Evolutionary conservation across 35 echinoderm and acorn worm species (phyloP), one percentile per base, ranked within the genome.

Genomic region (Patiria miniata): DNA sequence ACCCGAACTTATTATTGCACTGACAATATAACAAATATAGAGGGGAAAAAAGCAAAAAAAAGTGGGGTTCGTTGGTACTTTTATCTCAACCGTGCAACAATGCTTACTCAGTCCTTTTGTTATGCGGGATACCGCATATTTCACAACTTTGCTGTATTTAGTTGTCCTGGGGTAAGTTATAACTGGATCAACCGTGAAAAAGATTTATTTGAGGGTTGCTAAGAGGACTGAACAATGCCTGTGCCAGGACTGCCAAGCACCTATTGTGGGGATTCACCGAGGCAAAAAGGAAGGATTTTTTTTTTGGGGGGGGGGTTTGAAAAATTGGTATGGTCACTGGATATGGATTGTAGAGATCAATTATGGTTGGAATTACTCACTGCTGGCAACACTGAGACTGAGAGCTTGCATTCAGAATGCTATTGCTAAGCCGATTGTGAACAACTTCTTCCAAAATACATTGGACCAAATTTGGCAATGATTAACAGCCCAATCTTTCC

Each of bases 251-350:
- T 6, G 42, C 12, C 4, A 12, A 47, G 4, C 14, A 10, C 65
- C 65, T 28, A 73, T 30, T 73, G 26, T 73, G 8, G 23, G 15
- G 1, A 26, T 30, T 34, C 65, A 30, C 34, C 9, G n/a, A 73
- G 65, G 65, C 65, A 30, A 32, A 23, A 34, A 28, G 65, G 26
- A 73, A 36, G 26, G 26, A 73, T 73, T 55, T 54, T 57, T 83
- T 73, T 73, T 81, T 32, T 6, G 78, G 19, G 78, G 21, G 78
- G 23, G 33, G 60, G 61, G 7, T 32, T 26, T 28, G 26, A 73
- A 73, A 68, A 73, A 73, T 73, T 73, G 65, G 65, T 73, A 73
- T 73, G 65, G 65, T 73, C 65, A 73, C 65, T 73, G 65, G 65
- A 7, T 23, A 73, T 30, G n/a, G n/a, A 12, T 73, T 73, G 65